Percentiles rank a stretch among this genome's conserved stretches.
Evolutionary conservation across 2,113 vertebrate species (phyloP).

Genomic region (Tychaedon coryphoeus): DNA sequence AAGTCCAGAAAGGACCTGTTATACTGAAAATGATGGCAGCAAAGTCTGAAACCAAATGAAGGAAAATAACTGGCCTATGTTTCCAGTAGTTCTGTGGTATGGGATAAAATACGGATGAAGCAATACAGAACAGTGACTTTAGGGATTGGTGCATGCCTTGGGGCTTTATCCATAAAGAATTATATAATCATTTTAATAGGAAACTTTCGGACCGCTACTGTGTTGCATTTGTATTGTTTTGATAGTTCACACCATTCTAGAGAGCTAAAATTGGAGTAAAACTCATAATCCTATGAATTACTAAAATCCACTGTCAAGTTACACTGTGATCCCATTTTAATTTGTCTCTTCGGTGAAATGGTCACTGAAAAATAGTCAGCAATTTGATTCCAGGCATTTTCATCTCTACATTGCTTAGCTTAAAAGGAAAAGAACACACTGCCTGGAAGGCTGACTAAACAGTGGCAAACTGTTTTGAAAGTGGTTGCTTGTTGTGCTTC

Average conservation of each 20-base stretch:
- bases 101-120: neutral
- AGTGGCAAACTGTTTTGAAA: neutral
- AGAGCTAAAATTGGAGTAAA: neutral
- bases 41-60: neutral
- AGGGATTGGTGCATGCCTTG: fast-evolving
- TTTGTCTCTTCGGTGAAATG: neutral
- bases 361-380: neutral
- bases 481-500: neutral
- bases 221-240: neutral
- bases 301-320: neutral
- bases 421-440: neutral
- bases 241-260: neutral
- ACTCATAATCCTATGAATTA: neutral
- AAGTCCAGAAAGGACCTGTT: neutral
- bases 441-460: neutral
- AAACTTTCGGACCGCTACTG: neutral
- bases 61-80: fast-evolving
- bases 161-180: neutral
- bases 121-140: neutral
- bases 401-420: neutral
- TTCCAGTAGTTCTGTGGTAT: neutral
- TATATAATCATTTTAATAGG: neutral
- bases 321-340: neutral
- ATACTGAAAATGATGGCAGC: neutral
- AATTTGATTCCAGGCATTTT: neutral